Evolutionary conservation across 1,140 invertebrate genomes (phyloP), one percentile per base, ranked within the genome.

Genomic region (Heterodera carotae): DNA sequence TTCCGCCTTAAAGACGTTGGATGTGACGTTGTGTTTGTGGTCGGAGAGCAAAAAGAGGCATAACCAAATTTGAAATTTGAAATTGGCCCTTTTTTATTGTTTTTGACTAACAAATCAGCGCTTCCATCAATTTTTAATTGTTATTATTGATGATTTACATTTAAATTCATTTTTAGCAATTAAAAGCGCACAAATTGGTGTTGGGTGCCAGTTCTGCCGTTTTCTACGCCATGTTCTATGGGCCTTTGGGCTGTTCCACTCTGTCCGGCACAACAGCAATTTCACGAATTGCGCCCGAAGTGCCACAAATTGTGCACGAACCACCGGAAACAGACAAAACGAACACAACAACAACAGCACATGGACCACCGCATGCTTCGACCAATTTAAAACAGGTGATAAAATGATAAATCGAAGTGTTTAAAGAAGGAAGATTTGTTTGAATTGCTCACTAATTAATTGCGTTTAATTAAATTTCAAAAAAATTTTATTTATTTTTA

Each of bases 191-290:
- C 43, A 79, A 79, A 76, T 56, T 79, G 29, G 78, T 79, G 1
- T 60, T 79, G 22, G 78, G 78, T 18, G 64, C 69, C 29, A 78
- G 66, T 36, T 79, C 78, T 33, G 33, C 76, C 31, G 78, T 79
- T 7, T 79, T 79, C 48, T 68, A 71, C 56, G 78, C 78, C 29
- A 79, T 79, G 78, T 79, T 79, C 39, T 79, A 76, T 36, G 78
- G 78, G 2, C 56, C 73, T 18, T 64, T 79, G 36, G 33, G 67
- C 69, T 27, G 31, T 18, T 25, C 25, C 15, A n/a, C n/a, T n/a
- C n/a, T n/a, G n/a, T 31, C 29, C n/a, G 36, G 27, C n/a, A 15
- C 12, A 34, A 68, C 31, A 10, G 34, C 12, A n/a, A 56, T 31
- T 29, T 12, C 71, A 8, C 56, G 8, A 25, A 56, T 31, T 62